Percentiles rank a stretch among this genome's conserved stretches.
Conservation (phyloP, 64 coral and sea anemone genomes). For the Pachyseris speciosa region DNA sequence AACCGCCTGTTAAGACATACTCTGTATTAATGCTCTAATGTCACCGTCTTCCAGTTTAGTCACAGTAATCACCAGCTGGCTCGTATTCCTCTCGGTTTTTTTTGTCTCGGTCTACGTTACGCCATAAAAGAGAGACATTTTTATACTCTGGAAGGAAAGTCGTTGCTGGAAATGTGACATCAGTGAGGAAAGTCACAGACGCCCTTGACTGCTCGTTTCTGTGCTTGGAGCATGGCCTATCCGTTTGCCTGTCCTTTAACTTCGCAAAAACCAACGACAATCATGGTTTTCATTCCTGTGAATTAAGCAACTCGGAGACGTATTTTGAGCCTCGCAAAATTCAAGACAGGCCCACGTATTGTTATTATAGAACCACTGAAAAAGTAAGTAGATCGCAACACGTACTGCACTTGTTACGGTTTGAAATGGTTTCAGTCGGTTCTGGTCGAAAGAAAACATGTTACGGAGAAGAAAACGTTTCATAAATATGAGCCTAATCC, state of each 20-base stretch:
- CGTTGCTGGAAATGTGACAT: neutral
- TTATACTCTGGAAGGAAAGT: neutral
- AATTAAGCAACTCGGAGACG: neutral
- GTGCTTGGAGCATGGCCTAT: neutral
- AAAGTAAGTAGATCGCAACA: neutral
- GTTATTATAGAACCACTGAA: neutral
- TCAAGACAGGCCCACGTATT: neutral
- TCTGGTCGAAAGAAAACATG: too few relatives aligned
- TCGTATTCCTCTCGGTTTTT: neutral
- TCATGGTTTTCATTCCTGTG: neutral
- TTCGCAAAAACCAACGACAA: neutral
- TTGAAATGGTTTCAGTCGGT: too few relatives aligned
- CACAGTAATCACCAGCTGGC: too few relatives aligned
- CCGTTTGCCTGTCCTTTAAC: neutral
- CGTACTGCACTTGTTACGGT: too few relatives aligned
- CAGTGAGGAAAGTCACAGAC: neutral
- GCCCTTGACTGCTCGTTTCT: neutral
- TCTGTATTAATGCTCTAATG: too few relatives aligned
- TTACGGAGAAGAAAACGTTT: too few relatives aligned
- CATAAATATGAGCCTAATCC: too few relatives aligned
- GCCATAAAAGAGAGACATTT: neutral
- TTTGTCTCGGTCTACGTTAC: neutral
- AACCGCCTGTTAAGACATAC: too few relatives aligned
- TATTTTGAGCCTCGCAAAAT: neutral
- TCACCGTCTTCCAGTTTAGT: too few relatives aligned